Evolutionary conservation across 2,888 invertebrate genomes (phyloP).

Genomic region (Caenorhabditis sp.): DNA sequence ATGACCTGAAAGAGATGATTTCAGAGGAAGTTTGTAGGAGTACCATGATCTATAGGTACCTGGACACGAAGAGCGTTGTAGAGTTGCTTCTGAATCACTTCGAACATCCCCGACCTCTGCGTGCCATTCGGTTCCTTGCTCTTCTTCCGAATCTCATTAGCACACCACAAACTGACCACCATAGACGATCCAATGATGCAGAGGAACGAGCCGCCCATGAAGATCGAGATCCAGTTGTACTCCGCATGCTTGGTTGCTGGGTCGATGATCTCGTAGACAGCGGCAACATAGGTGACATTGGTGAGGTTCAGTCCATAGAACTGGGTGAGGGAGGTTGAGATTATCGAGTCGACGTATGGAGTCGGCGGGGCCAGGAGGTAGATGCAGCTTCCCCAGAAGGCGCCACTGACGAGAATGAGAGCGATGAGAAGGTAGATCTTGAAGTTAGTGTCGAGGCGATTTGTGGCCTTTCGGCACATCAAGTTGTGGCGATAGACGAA

Average conservation of each 20-base stretch:
- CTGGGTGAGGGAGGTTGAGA: not conserved
- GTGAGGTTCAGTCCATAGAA: not conserved
- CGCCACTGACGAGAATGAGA: constrained; percentile 1
- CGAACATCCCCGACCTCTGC: too few species aligned
- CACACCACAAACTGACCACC: too few species aligned
- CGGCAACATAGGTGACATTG: constrained; percentile 18
- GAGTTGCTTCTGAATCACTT: not conserved
- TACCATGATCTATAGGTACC: not conserved
- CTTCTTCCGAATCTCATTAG: not conserved
- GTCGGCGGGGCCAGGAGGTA: constrained; percentile 14
- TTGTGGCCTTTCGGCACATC: constrained; percentile 1
- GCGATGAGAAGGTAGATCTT: not conserved
- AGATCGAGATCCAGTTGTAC: not conserved
- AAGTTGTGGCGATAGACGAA: constrained; percentile 23
- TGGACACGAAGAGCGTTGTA: constrained; percentile 13
- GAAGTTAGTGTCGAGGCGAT: not conserved
- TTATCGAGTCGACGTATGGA: constrained; percentile 29
- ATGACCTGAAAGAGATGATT: not conserved
- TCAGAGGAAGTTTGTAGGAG: not conserved
- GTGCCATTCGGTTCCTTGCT: not conserved
- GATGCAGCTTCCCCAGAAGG: constrained; percentile 28
- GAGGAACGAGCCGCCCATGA: constrained; percentile 10
- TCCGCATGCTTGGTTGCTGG: not conserved
- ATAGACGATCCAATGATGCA: not conserved
- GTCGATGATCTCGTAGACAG: constrained; percentile 17